A percentile compares a stretch with the other conserved stretches of the same genome.
phyloP scores from a whole-genome alignment of 2,113 vertebrate species.

The Silurus meridionalis region DNA sequence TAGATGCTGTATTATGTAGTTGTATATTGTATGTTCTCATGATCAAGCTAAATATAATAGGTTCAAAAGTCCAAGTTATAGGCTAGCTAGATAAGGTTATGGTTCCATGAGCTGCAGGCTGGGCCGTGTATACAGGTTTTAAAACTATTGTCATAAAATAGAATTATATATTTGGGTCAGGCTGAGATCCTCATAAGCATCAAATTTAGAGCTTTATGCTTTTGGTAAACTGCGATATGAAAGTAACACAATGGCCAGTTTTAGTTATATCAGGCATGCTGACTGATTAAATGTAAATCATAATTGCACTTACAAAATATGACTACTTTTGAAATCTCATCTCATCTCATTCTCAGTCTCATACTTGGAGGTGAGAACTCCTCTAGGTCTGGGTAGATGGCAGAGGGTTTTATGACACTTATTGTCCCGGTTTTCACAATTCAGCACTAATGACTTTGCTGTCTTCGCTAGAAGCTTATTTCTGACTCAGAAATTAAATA shows the following conservation, averaged over 20 bases:
- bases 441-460: conserved; percentile 14
- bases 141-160: conserved; percentile 62
- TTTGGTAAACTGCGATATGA: background rate
- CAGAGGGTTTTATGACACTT: background rate
- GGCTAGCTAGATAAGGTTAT: background rate
- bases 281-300: background rate
- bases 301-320: background rate
- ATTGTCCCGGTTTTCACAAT: background rate
- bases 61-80: background rate
- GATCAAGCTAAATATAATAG: background rate
- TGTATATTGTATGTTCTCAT: background rate
- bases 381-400: conserved; percentile 1
- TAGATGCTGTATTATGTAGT: background rate
- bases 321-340: background rate
- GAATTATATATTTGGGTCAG: background rate
- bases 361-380: too few species aligned
- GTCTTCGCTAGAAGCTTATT: conserved; percentile 1
- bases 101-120: background rate
- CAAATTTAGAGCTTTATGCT: background rate
- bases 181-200: background rate
- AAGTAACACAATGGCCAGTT: background rate
- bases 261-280: background rate
- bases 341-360: too few species aligned
- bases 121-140: conserved; percentile 70
- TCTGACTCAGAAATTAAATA: conserved; percentile 1